Evolutionary conservation across 2,113 vertebrate genomes (phyloP), one percentile per base, ranked within the genome.

Genomic region (Marcusenius ussheri): DNA sequence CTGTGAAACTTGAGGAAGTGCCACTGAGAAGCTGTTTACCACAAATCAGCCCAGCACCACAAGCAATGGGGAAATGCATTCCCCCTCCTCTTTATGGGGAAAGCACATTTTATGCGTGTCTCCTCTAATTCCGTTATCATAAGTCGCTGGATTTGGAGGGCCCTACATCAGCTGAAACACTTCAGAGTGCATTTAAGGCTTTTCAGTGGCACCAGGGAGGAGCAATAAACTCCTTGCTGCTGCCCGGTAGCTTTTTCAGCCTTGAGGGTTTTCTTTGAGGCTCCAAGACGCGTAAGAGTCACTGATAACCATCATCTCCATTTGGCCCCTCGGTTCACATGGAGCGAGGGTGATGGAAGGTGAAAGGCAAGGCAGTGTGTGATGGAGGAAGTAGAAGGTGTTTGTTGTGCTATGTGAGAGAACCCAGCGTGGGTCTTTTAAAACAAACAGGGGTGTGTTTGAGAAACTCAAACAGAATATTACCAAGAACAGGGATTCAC

Each of bases 91-190:
- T 66, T 66, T 31, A 66, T 27, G n/a, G 31, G 70, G 35, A 77
- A 77, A 77, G 15, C 70, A 77, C 1, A 19, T 19, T 2, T 39
- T 42, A 77, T 42, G 17, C 35, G 15, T 80, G 74, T 80, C 74
- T 8, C 5, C 70, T 39, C 31, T 77, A 77, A 77, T 77, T 31
- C 70, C 1, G 31, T 31, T 39, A 77, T 74, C 31, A 35, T 15
- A 35, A 39, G 31, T 15, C 15, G 31, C 70, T 39, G 35, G 35
- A 80, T 80, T 80, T 80, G 31, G 17, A 39, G 35, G 31, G 74
- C 2, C 11, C 35, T 35, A 17, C 90, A 94, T 90, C 89, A 86
- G 88, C 51, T n/a, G 9, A 91, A 83, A 53, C 88, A 58, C 51
- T 90, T 50, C 24, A 80, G 13, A n/a, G 21, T 86, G 83, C 83